Percentiles rank a stretch among this genome's conserved stretches.
Evolutionary conservation across 2,888 invertebrate genomes (phyloP).

Genomic region (Villa cingulata): DNA sequence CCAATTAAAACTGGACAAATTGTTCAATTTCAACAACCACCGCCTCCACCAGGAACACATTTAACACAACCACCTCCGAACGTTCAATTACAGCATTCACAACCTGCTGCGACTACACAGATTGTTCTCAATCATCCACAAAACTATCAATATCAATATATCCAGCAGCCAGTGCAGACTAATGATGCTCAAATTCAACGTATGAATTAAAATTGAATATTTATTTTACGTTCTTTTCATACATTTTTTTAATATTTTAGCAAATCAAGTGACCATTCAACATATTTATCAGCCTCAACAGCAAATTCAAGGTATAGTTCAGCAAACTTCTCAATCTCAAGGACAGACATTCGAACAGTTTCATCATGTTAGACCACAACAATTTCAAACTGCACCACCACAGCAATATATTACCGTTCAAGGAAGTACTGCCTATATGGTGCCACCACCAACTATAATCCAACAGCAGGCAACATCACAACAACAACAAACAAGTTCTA

Average conservation of each 20-base stretch:
- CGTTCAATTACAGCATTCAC: constrained; percentile 14
- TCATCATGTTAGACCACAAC: constrained; percentile 12
- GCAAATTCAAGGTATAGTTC: constrained; percentile 15
- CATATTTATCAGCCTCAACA: constrained; percentile 17
- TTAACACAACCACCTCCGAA: constrained; percentile 17
- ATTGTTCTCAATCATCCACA: constrained; percentile 16
- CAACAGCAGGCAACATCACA: constrained; percentile 11
- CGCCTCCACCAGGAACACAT: constrained; percentile 11
- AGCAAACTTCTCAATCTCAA: constrained; percentile 8
- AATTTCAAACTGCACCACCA: constrained; percentile 11
- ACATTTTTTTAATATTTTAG: constrained; percentile 1
- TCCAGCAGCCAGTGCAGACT: constrained; percentile 13
- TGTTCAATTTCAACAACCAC: constrained; percentile 15
- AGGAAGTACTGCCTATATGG: constrained; percentile 17
- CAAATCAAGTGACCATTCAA: constrained; percentile 17
- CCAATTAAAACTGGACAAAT: constrained; percentile 15
- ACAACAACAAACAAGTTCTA: constrained; percentile 10
- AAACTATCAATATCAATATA: constrained; percentile 18
- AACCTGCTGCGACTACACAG: constrained; percentile 12
- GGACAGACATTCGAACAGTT: constrained; percentile 9
- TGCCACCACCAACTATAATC: constrained; percentile 17
- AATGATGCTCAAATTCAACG: constrained; percentile 11
- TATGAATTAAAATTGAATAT: neutral
- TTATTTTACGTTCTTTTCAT: neutral
- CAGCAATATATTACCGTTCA: constrained; percentile 18